A percentile compares a stretch with the other conserved stretches of the same genome.
phyloP scores from a whole-genome alignment of 2,113 vertebrate genomes.

The Catharus fuscescens region DNA sequence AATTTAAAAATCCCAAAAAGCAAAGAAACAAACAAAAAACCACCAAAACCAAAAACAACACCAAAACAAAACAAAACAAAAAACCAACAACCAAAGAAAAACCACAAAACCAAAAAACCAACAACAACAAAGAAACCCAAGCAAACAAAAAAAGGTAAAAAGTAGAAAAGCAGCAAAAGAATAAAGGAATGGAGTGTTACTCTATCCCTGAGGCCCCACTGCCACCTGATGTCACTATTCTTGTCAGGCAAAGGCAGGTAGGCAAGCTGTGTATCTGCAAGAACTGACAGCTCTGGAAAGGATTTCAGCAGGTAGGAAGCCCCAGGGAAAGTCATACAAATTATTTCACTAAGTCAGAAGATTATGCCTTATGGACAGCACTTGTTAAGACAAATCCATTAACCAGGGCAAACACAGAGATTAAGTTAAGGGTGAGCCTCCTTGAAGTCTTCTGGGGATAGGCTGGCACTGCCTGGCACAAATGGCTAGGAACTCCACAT shows the following conservation, averaged over 20 bases:
- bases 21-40: too few relatives aligned
- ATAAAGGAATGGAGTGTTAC: not conserved
- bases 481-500: accelerated
- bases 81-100: too few relatives aligned
- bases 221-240: not conserved
- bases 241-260: not conserved
- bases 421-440: not conserved
- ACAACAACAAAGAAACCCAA: too few relatives aligned
- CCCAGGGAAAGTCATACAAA: not conserved
- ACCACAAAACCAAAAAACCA: too few relatives aligned
- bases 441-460: not conserved
- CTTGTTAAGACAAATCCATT: not conserved
- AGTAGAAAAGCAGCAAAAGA: too few relatives aligned
- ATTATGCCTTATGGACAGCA: not conserved
- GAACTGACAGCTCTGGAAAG: not conserved
- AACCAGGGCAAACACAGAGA: not conserved
- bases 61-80: too few relatives aligned
- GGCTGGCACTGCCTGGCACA: not conserved
- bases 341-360: not conserved
- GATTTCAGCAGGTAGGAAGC: not conserved
- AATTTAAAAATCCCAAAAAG: too few relatives aligned
- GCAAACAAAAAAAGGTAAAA: not conserved
- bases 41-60: too few relatives aligned
- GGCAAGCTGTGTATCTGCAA: not conserved
- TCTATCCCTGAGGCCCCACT: not conserved